A percentile compares a stretch with the other conserved stretches of the same genome.
phyloP scores from a whole-genome alignment of 30 jellyfish, hydroid and myxozoan species.

The Mastigias papua region DNA sequence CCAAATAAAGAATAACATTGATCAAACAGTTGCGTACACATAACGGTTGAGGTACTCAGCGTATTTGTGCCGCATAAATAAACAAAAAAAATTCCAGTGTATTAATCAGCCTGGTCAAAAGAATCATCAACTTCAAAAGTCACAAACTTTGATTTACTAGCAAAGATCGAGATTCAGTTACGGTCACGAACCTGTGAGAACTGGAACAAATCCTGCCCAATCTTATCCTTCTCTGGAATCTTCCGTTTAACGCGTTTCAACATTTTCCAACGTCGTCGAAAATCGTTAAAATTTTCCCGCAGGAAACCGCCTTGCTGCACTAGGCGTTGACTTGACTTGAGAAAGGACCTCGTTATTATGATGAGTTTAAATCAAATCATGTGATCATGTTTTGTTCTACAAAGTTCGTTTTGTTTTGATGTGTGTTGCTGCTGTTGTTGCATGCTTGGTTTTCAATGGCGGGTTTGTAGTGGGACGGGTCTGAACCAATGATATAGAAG shows the following conservation, averaged over 20 bases:
- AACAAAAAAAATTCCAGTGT: neutral
- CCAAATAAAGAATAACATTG: neutral
- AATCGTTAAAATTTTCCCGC: neutral
- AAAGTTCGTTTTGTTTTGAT: neutral
- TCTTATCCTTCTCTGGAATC: conserved; percentile 90
- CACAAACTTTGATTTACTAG: conserved; percentile 1
- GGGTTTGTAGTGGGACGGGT: neutral
- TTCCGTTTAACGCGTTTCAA: conserved; percentile 89
- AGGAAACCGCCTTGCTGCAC: conserved; percentile 61
- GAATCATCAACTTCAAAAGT: neutral
- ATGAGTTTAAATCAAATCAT: neutral
- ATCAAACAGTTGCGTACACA: too few species aligned
- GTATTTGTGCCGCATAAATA: neutral
- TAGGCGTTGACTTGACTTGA: conserved; percentile 23
- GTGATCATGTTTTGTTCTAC: conserved; percentile 23
- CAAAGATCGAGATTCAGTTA: neutral
- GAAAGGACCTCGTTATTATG: conserved; percentile 20
- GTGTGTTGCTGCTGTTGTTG: conserved; percentile 1
- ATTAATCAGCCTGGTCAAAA: neutral
- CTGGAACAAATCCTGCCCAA: conserved; percentile 86
- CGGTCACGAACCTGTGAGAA: conserved; percentile 76
- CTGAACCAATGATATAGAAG: neutral
- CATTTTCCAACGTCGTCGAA: conserved; percentile 55
- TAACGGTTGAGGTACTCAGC: neutral
- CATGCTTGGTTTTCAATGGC: neutral